Percentiles rank a stretch among this genome's conserved stretches.
Conservation (phyloP, 2,888 invertebrate genomes). For the Baronia brevicornis region DNA sequence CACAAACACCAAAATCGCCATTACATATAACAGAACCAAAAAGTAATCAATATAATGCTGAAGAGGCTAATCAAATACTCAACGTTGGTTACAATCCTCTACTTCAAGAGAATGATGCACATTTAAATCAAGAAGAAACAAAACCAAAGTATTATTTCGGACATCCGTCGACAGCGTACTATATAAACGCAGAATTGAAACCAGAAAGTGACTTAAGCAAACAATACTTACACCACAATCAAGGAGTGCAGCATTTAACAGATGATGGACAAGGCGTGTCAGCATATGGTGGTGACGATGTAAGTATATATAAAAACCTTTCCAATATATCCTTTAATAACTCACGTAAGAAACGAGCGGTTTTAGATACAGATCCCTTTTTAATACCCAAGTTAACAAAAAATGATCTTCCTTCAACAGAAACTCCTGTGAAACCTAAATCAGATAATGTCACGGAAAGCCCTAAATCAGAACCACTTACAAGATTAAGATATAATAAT, state of each 20-base stretch:
- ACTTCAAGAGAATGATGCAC: conserved; percentile 24
- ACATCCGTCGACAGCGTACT: conserved; percentile 22
- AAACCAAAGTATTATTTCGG: conserved; percentile 33
- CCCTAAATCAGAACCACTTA: conserved; percentile 34
- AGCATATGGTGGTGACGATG: conserved; percentile 55
- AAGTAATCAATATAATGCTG: conserved; percentile 47
- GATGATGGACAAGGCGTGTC: conserved; percentile 56
- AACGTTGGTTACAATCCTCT: conserved; percentile 26
- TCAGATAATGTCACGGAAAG: conserved; percentile 16
- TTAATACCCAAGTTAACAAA: too few species aligned
- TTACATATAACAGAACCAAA: conserved; percentile 39
- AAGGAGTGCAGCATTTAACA: conserved; percentile 53
- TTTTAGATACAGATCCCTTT: conserved; percentile 44
- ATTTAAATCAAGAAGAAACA: conserved; percentile 24
- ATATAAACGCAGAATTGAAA: conserved; percentile 22
- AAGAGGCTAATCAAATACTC: conserved; percentile 43
- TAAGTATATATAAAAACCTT: conserved; percentile 46
- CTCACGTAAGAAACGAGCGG: conserved; percentile 33
- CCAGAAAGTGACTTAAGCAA: conserved; percentile 33
- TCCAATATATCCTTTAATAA: too few species aligned
- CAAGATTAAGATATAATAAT: conserved; percentile 24
- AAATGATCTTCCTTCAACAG: conserved; percentile 19
- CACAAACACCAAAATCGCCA: conserved; percentile 25
- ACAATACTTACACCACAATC: conserved; percentile 45
- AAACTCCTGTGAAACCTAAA: conserved; percentile 18